Percentiles rank a stretch among this genome's conserved stretches.
phyloP scores from a whole-genome alignment of 2,113 vertebrate species.

The Gopherus flavomarginatus region DNA sequence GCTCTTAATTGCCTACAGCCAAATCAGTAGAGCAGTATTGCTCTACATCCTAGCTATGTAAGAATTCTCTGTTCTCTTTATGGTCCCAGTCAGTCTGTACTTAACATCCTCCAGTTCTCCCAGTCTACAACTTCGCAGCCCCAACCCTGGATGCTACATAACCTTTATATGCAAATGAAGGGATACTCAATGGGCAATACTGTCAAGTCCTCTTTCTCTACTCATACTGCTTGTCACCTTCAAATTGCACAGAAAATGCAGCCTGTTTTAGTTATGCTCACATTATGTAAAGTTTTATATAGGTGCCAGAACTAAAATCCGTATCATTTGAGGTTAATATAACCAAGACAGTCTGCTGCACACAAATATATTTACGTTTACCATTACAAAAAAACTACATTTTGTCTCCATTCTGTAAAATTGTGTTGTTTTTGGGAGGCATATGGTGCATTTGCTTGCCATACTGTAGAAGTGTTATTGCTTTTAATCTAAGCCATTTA shows the following conservation, averaged over 20 bases:
- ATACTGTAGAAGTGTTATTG: not conserved
- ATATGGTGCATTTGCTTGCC: not conserved
- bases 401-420: not conserved
- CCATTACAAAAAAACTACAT: not conserved
- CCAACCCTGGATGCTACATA: not conserved
- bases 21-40: accelerated
- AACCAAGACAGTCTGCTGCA: not conserved
- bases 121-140: not conserved
- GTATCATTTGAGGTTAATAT: not conserved
- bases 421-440: not conserved
- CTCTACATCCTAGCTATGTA: not conserved
- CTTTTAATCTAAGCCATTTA: not conserved
- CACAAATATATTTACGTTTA: not conserved
- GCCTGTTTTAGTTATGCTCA: accelerated
- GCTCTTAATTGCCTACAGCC: not conserved
- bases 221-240: not conserved
- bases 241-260: not conserved
- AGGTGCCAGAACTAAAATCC: not conserved
- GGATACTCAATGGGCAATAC: not conserved
- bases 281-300: not conserved
- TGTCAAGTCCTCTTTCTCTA: not conserved
- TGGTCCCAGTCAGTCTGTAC: not conserved
- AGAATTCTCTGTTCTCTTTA: not conserved
- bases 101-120: not conserved
- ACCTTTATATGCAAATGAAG: not conserved